phyloP scores from a whole-genome alignment of 2,797 vertebrate genomes.

The Sciurus vulgaris region DNA sequence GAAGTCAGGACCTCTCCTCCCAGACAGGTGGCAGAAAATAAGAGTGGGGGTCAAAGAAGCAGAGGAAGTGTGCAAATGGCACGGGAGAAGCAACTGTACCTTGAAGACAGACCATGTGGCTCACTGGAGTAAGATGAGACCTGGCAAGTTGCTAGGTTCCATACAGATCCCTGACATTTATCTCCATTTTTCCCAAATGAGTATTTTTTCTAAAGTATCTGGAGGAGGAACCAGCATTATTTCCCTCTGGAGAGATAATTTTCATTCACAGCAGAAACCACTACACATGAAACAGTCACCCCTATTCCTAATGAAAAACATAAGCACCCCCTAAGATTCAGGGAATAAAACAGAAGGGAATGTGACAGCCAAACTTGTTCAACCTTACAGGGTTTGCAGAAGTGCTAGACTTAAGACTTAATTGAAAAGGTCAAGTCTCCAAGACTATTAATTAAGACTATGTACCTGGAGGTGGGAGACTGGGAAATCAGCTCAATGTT shows the following conservation, averaged over 20 bases:
- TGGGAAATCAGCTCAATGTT: not conserved
- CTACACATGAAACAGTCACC: accelerated
- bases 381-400: not conserved
- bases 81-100: accelerated
- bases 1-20: not conserved
- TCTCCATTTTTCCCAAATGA: not conserved
- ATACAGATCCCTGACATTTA: not conserved
- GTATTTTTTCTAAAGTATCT: not conserved
- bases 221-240: not conserved
- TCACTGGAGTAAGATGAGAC: not conserved
- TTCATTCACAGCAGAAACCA: too few relatives aligned
- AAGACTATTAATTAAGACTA: not conserved
- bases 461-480: not conserved
- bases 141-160: too few relatives aligned
- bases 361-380: too few relatives aligned
- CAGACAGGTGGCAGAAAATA: too few relatives aligned
- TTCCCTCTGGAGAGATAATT: not conserved
- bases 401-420: not conserved
- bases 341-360: too few relatives aligned
- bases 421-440: not conserved
- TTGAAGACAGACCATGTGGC: not conserved
- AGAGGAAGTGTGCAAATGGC: not conserved
- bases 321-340: too few relatives aligned
- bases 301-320: too few relatives aligned
- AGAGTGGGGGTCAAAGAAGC: not conserved